Base-by-base conservation (phyloP, 2,797 vertebrate species). In the Protosalanx chinensis region DNA sequence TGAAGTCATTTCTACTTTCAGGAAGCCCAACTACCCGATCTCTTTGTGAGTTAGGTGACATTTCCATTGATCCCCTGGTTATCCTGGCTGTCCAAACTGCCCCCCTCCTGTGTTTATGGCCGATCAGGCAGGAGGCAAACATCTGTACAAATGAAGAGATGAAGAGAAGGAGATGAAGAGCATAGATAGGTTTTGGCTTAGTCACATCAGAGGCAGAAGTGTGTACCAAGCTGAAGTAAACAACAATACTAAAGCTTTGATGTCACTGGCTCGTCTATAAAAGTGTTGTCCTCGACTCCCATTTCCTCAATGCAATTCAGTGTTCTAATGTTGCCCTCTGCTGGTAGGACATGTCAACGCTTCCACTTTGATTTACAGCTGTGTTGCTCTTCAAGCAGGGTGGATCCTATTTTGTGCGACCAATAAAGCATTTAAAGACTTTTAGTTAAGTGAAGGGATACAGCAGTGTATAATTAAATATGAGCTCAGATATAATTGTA, bases 1-100 rank as follows among this genome's bases (percentile, higher is more conserved):
- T 67, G 73, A 74, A 74, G 74, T 73, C 74, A 67, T 61, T 2
- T 35, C 72, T 75, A 70, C 72, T 61, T 78, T 78, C 68, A 79
- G 78, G 80, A 87, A 67, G 77, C 81, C 77, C 81, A 83, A 77
- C 88, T 89, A 83, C 78, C 6, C 71, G 64, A 80, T 68, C 79
- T 79, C 80, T 82, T 88, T 91, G 74, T 53, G 86, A 76, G 85
- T 90, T 89, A 86, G 88, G 85, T 86, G 90, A 88, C 82, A 86
- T 80, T 77, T 88, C 79, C 79, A 82, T 83, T 84, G 88, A 88
- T 88, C 84, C 79, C 74, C 51, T 73, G 35, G 74, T 73, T 81
- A 81, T 77, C 73, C 71, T 27, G 23, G 1, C 75, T 67, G 74
- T 77, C 81, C 82, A 82, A 88, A 90, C 84, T 82, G 61, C 59